phyloP scores from a whole-genome alignment of 2,888 invertebrate species.

The Pheosia tremula region DNA sequence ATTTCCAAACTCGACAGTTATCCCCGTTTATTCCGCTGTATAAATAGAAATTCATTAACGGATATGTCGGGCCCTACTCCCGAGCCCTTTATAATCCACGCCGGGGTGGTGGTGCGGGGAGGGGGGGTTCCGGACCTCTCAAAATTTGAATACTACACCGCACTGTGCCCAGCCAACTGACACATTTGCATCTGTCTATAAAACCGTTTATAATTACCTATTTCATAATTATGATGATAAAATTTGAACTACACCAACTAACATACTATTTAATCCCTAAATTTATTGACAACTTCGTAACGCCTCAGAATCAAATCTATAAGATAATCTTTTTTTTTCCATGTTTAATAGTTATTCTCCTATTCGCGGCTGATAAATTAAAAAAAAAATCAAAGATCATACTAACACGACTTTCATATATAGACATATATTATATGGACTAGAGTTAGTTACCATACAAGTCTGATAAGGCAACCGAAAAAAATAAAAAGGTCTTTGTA shows the following conservation, averaged over 20 bases:
- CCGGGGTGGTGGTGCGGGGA: slow-evolving; percentile 5
- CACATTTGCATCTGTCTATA: slow-evolving; percentile 23
- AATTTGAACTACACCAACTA: not conserved
- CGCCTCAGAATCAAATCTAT: too few relatives aligned
- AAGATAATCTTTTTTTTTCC: too few relatives aligned
- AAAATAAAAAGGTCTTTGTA: too few relatives aligned
- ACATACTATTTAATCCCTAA: too few relatives aligned
- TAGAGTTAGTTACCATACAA: too few relatives aligned
- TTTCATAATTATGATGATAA: not conserved
- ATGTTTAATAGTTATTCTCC: too few relatives aligned
- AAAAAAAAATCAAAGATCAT: too few relatives aligned
- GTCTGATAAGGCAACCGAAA: too few relatives aligned
- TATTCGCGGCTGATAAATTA: too few relatives aligned
- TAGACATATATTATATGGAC: too few relatives aligned
- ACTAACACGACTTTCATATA: too few relatives aligned
- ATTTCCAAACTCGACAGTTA: slow-evolving; percentile 5
- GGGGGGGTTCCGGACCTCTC: slow-evolving; percentile 20
- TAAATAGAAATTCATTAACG: slow-evolving; percentile 37
- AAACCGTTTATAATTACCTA: not conserved
- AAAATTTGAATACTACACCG: slow-evolving; percentile 33
- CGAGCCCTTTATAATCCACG: slow-evolving; percentile 29
- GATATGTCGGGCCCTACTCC: slow-evolving; percentile 29
- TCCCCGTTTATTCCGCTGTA: slow-evolving; percentile 21
- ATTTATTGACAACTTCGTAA: too few relatives aligned
- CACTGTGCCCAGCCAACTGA: slow-evolving; percentile 12